These are phyloP conservation scores for Teleiodes luculella DNA, from an alignment of 2,888 invertebrate genomes.

Conservation along the genomic window DNA sequence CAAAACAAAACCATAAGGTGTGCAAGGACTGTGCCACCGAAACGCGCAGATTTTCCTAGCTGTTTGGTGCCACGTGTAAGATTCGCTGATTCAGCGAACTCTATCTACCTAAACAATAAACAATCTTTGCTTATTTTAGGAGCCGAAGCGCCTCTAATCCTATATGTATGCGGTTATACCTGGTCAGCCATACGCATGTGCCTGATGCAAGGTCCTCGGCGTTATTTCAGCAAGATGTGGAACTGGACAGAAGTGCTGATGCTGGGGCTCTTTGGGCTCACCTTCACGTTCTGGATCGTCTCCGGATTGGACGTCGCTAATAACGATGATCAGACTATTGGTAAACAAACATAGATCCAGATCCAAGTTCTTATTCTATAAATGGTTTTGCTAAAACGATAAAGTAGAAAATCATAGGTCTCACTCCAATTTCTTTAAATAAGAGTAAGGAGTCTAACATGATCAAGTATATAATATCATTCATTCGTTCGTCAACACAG, in stretches of 20 bases:
- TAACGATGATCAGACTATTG: conserved; percentile 15
- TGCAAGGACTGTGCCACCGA: too few relatives aligned
- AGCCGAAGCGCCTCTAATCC: conserved; percentile 50
- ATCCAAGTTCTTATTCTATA: not conserved
- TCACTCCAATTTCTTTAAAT: too few relatives aligned
- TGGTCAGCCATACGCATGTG: conserved; percentile 78
- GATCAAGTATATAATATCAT: too few relatives aligned
- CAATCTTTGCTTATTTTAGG: conserved; percentile 33
- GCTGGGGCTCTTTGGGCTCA: conserved; percentile 77
- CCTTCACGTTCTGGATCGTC: conserved; percentile 81
- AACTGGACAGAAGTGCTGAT: conserved; percentile 82
- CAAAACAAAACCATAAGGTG: too few relatives aligned
- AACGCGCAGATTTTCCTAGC: too few relatives aligned
- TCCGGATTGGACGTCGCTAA: conserved; percentile 68
- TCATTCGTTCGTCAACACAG: too few relatives aligned
- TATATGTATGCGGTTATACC: conserved; percentile 76
- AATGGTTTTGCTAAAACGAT: not conserved
- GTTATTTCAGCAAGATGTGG: conserved; percentile 79
- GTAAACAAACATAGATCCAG: not conserved
- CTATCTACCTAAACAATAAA: not conserved
- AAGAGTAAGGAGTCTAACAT: too few relatives aligned
- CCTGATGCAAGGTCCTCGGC: conserved; percentile 74
- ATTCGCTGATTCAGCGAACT: too few relatives aligned
- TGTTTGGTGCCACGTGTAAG: too few relatives aligned
- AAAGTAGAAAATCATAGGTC: too few relatives aligned